phyloP scores from a whole-genome alignment of 2,888 invertebrate species.

The Zelleria hepariella region DNA sequence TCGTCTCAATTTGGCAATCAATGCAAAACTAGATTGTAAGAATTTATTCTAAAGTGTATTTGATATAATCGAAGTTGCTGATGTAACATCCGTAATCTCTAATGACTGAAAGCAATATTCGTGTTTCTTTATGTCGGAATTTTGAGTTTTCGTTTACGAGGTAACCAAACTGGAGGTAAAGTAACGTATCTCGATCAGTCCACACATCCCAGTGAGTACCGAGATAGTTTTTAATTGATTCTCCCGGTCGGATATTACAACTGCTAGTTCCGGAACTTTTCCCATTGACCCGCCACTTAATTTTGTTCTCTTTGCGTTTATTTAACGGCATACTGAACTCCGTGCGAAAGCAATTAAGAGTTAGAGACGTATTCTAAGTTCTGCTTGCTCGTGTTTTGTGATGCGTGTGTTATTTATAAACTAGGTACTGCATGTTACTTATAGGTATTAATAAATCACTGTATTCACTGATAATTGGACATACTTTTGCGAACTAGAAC shows the following conservation, averaged over 20 bases:
- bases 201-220: neutral
- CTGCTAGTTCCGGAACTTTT: constrained; percentile 7
- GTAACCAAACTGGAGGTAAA: neutral
- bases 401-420: too few relatives aligned
- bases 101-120: too few relatives aligned
- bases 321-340: constrained; percentile 1
- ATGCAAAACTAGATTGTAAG: too few relatives aligned
- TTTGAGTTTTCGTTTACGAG: neutral
- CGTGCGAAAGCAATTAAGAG: constrained; percentile 3
- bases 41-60: too few relatives aligned
- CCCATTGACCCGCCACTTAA: constrained; percentile 6
- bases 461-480: too few relatives aligned
- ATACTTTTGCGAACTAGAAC: too few relatives aligned
- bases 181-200: neutral
- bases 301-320: constrained; percentile 5
- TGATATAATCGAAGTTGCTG: too few relatives aligned
- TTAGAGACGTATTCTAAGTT: constrained; percentile 1
- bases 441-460: too few relatives aligned
- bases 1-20: too few relatives aligned
- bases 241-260: constrained; percentile 13
- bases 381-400: neutral
- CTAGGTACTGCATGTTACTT: too few relatives aligned
- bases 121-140: too few relatives aligned
- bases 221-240: constrained; percentile 44
- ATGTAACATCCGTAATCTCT: too few relatives aligned